phyloP scores from a whole-genome alignment of 2,888 invertebrate genomes.

The Abrostola tripartita region DNA sequence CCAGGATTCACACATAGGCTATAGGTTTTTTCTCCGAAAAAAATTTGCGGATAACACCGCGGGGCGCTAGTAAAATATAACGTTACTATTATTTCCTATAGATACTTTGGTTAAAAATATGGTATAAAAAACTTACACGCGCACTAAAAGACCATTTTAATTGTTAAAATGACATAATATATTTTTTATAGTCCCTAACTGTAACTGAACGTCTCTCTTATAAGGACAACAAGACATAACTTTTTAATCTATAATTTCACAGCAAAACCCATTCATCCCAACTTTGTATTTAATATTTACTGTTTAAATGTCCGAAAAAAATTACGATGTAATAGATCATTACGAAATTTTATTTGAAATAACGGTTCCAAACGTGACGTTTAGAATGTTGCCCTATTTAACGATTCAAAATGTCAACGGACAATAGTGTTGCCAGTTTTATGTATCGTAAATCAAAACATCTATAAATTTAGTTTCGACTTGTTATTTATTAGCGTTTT shows the following conservation, averaged over 20 bases:
- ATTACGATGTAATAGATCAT: constrained; percentile 65
- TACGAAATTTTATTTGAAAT: constrained; percentile 73
- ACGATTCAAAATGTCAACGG: constrained; percentile 77
- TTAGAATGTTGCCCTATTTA: constrained; percentile 82
- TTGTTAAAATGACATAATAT: constrained; percentile 24
- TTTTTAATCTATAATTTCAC: constrained; percentile 56
- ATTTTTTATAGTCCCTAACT: constrained; percentile 42
- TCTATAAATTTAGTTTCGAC: constrained; percentile 75
- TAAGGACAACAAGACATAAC: constrained; percentile 37
- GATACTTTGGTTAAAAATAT: too few relatives aligned
- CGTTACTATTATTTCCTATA: too few relatives aligned
- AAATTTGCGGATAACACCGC: too few relatives aligned
- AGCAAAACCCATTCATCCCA: constrained; percentile 48
- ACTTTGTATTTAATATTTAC: constrained; percentile 58
- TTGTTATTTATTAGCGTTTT: constrained; percentile 64
- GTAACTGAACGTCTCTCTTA: constrained; percentile 38
- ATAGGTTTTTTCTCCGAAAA: too few relatives aligned
- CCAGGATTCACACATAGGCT: too few relatives aligned
- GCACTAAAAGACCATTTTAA: background rate
- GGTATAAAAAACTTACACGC: too few relatives aligned
- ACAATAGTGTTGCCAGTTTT: constrained; percentile 81
- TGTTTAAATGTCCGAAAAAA: constrained; percentile 49
- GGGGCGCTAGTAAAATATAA: too few relatives aligned
- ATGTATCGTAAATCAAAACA: constrained; percentile 78
- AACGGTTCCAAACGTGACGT: constrained; percentile 82